Conservation (phyloP, 2,888 invertebrate species). For the Coleophora deauratella region DNA sequence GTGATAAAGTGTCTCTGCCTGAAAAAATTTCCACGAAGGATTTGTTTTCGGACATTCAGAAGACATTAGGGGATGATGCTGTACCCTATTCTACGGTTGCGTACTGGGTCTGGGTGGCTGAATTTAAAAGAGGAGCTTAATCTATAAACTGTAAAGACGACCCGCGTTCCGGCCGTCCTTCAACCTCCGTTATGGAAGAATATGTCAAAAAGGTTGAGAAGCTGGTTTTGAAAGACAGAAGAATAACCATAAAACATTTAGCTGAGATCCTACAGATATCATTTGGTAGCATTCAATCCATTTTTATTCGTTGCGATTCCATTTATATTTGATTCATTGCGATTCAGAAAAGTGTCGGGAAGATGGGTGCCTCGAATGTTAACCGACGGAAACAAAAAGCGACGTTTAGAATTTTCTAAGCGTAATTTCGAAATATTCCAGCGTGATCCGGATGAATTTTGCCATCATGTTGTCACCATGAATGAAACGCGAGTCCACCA, state of each 20-base stretch:
- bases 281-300: not conserved
- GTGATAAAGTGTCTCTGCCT: not conserved
- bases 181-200: not conserved
- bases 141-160: not conserved
- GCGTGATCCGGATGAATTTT: not conserved
- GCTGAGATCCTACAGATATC: too few relatives aligned
- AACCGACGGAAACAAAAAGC: conserved; percentile 2
- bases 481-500: not conserved
- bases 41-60: not conserved
- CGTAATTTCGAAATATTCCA: not conserved
- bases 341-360: not conserved
- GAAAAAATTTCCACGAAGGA: not conserved
- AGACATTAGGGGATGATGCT: not conserved
- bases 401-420: not conserved
- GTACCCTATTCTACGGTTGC: too few relatives aligned
- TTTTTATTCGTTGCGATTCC: too few relatives aligned
- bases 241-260: too few relatives aligned
- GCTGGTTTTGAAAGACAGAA: too few relatives aligned
- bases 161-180: not conserved
- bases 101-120: not conserved
- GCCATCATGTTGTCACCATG: not conserved
- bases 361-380: conserved; percentile 2
- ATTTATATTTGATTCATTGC: too few relatives aligned
- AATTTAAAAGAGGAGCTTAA: not conserved
- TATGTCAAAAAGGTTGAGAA: too few relatives aligned